A percentile compares a stretch with the other conserved stretches of the same genome.
Evolutionary conservation across 2,797 vertebrate genomes (phyloP).

Genomic region (Chloroceryle inda): DNA sequence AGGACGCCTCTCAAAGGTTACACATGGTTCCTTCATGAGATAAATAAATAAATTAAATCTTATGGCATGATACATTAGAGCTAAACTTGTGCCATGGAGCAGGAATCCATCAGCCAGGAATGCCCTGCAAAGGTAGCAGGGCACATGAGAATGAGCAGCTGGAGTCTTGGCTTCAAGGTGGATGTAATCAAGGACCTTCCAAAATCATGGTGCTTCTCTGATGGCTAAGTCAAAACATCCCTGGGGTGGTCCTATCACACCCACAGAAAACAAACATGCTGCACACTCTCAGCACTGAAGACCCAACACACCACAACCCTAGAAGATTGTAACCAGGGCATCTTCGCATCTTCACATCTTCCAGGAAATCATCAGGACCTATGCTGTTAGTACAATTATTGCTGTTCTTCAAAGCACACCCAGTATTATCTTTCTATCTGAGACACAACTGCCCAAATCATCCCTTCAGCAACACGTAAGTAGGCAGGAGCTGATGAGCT

Average conservation of each 20-base stretch:
- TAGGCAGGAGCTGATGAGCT: neutral
- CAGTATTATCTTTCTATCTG: neutral
- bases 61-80: neutral
- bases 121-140: neutral
- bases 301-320: neutral
- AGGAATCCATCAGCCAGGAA: neutral
- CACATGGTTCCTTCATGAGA: too few relatives aligned
- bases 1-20: neutral
- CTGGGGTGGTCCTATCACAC: neutral
- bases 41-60: neutral
- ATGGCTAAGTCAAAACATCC: neutral
- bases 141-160: accelerated
- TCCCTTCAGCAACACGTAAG: accelerated
- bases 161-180: neutral
- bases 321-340: neutral
- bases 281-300: neutral
- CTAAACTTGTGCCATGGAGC: neutral
- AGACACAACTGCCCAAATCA: neutral
- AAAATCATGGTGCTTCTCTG: neutral
- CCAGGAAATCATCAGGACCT: neutral
- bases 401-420: neutral
- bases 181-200: neutral
- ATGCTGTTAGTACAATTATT: neutral
- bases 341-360: neutral
- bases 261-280: neutral